These are phyloP conservation scores for Mya arenaria DNA, from an alignment of 1,140 invertebrate genomes.

Conservation along the genomic window DNA sequence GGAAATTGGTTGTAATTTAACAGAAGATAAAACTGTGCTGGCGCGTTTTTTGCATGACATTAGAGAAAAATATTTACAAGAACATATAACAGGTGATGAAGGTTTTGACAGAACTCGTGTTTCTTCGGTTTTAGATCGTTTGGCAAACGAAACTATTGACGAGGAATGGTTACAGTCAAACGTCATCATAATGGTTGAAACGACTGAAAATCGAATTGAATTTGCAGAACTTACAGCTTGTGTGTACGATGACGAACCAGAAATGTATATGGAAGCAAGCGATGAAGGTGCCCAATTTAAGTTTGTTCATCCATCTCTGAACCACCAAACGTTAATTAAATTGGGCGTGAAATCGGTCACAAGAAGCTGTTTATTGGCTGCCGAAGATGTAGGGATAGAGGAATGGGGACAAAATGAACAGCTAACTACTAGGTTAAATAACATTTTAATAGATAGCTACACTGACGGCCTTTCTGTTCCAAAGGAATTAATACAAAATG, in stretches of 20 bases:
- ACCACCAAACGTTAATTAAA: background rate
- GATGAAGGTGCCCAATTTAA: slow-evolving; percentile 31
- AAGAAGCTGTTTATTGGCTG: background rate
- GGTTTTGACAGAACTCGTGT: no score
- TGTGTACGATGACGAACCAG: slow-evolving; percentile 11
- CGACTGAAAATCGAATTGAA: background rate
- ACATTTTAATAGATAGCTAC: slow-evolving; percentile 65
- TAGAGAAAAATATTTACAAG: slow-evolving; percentile 58
- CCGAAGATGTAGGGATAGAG: slow-evolving; percentile 33
- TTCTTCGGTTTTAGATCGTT: background rate
- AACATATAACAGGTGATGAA: no score
- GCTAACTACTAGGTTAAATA: slow-evolving; percentile 63
- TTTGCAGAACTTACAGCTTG: background rate
- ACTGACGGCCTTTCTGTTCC: slow-evolving; percentile 71
- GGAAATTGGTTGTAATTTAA: no score
- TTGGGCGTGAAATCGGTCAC: slow-evolving; percentile 5
- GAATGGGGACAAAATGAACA: slow-evolving; percentile 70
- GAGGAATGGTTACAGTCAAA: background rate
- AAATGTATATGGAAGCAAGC: background rate
- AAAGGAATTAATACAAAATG: slow-evolving; percentile 81
- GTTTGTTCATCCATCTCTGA: background rate
- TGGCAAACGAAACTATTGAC: background rate
- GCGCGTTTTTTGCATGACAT: slow-evolving; percentile 70
- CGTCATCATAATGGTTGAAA: background rate
- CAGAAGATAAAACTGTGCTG: no score